phyloP scores from a whole-genome alignment of 2,797 vertebrate species.

The Zalophus californianus region DNA sequence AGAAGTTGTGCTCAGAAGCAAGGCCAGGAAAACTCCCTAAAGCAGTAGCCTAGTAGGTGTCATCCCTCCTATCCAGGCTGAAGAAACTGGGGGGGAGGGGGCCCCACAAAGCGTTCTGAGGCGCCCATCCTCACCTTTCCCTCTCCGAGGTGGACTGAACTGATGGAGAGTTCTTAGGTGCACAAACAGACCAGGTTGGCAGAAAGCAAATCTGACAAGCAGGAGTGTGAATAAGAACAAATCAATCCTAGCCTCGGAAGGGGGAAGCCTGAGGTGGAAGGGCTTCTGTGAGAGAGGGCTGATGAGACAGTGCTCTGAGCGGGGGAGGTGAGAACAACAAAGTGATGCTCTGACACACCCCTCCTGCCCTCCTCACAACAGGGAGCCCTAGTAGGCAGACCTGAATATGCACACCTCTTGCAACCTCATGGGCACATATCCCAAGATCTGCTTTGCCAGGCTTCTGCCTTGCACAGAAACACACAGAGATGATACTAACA shows the following conservation, averaged over 20 bases:
- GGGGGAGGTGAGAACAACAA: background rate
- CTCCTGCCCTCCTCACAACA: background rate
- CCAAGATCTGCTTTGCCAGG: background rate
- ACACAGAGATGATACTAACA: accelerated
- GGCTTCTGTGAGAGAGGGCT: background rate
- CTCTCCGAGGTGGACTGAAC: background rate
- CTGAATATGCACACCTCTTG: accelerated
- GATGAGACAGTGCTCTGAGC: background rate
- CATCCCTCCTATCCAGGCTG: background rate
- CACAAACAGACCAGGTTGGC: background rate
- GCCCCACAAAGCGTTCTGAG: accelerated
- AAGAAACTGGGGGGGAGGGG: background rate
- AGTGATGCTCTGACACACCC: background rate
- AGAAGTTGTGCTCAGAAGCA: background rate
- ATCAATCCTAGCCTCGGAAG: background rate
- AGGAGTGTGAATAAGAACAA: background rate
- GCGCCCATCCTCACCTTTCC: accelerated
- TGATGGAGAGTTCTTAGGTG: background rate
- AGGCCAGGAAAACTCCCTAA: background rate
- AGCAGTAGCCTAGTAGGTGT: background rate
- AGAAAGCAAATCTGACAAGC: background rate
- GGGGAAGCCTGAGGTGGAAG: background rate
- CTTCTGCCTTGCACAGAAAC: background rate
- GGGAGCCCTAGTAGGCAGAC: background rate
- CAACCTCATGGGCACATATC: accelerated